Base-by-base conservation (phyloP, 2,888 invertebrate species). In the Melieria picta region DNA sequence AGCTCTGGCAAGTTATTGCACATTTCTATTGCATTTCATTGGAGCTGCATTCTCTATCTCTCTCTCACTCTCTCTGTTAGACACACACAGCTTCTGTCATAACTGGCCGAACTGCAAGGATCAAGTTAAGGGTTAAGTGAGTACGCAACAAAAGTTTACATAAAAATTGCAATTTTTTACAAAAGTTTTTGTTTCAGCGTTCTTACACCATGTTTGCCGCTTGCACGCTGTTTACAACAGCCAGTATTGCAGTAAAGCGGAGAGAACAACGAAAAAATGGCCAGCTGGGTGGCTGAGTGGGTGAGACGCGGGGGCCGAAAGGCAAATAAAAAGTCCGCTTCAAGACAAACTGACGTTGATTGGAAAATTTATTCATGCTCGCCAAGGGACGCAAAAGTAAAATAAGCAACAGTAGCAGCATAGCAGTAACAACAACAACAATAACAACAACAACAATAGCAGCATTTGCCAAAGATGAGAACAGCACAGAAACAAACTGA, bases 301-400 rank as follows among this genome's bases (percentile, higher is more conserved):
- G 11, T 7, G 11, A 13, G 5, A 57, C 10, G 57, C 10, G 4
- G 11, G 4, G 13, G 1, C 11, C 46, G 7, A 63, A 73, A 73
- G 16, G 42, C 66, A 69, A 65, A 72, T 66, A 74, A 65, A 75
- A 74, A 73, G 43, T 69, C 65, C 48, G 57, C 30, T 67, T 56
- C 45, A 76, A 75, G 71, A 76, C 77, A 78, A 77, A 75, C 77
- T 74, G 73, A 77, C 76, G 77, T 76, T 78, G 78, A 78, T 78
- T 78, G 78, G 74, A 77, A 78, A 78, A 77, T 78, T 77, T 78
- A 78, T 78, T 74, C 77, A 76, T 74, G 64, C 63, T 68, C 75
- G 69, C 75, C 64, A 74, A 75, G 73, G 76, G 72, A 72, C 69
- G 61, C 58, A 70, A 73, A 73, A 74, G 71, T 66, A 64, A 65